Base-by-base conservation (phyloP, 2,797 vertebrate genomes). In the Distichodus sexfasciatus region DNA sequence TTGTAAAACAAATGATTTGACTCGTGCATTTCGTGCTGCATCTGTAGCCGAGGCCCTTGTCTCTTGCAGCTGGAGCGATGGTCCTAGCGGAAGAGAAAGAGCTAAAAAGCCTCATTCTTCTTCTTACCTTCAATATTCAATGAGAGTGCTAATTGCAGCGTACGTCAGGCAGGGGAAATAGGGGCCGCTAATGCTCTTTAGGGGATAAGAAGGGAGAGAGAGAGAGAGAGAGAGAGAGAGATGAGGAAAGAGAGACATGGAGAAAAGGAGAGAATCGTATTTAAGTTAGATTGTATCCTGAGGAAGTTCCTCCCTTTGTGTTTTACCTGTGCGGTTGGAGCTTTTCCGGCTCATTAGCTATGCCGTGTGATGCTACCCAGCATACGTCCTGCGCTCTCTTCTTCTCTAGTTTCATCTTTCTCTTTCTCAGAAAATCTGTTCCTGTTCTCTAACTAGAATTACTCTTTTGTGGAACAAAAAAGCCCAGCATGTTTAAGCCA, bases 41-140 rank as follows among this genome's bases (percentile, higher is more conserved):
- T 89, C 87, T 87, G 84, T 86, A 86, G 81, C 83, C 64, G 74
- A 82, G 87, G 86, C 88, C 87, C 83, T 90, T 81, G 87, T 85
- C 87, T 83, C 87, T 87, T 83, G 81, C 85, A 81, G 79, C 33
- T 61, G 74, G 76, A 85, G 78, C 82, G 71, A 73, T 86, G 84
- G 87, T 86, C 83, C 85, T 84, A 83, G 81, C 86, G 87, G 88
- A 90, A 90, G 87, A 85, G 84, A 90, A 89, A 83, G 71, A 74
- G 84, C 86, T 90, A 87, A 89, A 91, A 89, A 88, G 87, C 84
- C 83, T 82, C 84, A 91, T 90, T 87, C 85, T 88, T 90, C 85
- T 90, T 88, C 82, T 86, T 86, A 88, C 88, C 82, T 91, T 92
- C 89, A 91, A 90, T 91, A 91, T 91, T 91, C 87, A 88, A 86